Percentiles rank a stretch among this genome's conserved stretches.
phyloP scores from a whole-genome alignment of 2,888 invertebrate species.

The Argynnis bischoffii region DNA sequence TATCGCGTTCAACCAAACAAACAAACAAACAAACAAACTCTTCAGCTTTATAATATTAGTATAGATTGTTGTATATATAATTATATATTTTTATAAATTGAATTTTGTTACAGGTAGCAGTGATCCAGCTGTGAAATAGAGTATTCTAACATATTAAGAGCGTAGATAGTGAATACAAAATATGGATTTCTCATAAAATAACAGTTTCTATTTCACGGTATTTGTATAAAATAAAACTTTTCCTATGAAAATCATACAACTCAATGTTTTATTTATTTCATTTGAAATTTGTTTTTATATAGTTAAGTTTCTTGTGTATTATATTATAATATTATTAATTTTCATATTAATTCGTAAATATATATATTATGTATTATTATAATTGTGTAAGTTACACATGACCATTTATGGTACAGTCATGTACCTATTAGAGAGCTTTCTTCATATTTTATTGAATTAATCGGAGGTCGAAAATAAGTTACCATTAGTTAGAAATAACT shows the following conservation, averaged over 20 bases:
- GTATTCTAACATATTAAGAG: constrained; percentile 27
- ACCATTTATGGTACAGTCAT: not conserved
- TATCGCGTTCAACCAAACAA: no score
- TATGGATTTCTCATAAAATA: constrained; percentile 28
- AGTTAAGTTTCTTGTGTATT: not conserved
- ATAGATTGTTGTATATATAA: not conserved
- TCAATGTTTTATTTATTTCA: constrained; percentile 3
- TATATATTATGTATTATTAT: not conserved
- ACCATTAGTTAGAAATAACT: not conserved
- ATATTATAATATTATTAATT: not conserved
- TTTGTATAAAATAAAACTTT: constrained; percentile 24
- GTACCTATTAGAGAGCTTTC: constrained; percentile 2
- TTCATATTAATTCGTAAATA: not conserved
- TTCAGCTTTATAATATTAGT: no score
- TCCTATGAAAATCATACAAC: not conserved
- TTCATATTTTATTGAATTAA: constrained; percentile 3
- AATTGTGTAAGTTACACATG: not conserved
- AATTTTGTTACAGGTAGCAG: constrained; percentile 63
- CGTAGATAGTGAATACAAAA: constrained; percentile 33
- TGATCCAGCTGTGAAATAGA: constrained; percentile 51
- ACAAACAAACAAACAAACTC: no score
- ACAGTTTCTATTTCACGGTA: constrained; percentile 27
- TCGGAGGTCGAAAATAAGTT: constrained; percentile 3
- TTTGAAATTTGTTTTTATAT: not conserved
- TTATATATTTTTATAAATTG: not conserved